These are phyloP conservation scores for Eristalis intricaria DNA, from an alignment of 2,888 invertebrate species.

Conservation along the genomic window DNA sequence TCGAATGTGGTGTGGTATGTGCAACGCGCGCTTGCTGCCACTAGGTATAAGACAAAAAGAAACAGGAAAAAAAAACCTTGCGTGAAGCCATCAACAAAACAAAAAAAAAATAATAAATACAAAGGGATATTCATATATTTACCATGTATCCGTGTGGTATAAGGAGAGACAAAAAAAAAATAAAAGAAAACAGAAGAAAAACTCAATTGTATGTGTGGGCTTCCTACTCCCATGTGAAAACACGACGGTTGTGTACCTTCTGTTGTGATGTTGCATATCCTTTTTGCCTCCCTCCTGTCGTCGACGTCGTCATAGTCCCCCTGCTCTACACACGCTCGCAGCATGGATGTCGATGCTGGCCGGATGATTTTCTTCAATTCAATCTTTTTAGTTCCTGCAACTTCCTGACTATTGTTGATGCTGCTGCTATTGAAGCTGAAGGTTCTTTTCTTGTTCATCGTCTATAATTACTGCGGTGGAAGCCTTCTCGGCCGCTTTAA, in stretches of 20 bases:
- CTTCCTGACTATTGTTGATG: neutral
- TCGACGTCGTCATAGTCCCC: neutral
- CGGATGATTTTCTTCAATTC: neutral
- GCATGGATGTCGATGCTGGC: too few relatives aligned
- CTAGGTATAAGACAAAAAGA: neutral
- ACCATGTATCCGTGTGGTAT: neutral
- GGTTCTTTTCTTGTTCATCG: neutral
- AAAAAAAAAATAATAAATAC: slow-evolving; percentile 11
- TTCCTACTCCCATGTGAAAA: neutral
- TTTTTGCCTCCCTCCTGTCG: neutral
- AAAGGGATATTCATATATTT: slow-evolving; percentile 16
- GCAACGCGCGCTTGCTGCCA: neutral
- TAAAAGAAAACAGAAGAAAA: neutral
- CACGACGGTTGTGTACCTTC: neutral
- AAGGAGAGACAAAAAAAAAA: neutral
- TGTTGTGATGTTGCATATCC: neutral
- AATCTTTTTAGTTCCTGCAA: neutral
- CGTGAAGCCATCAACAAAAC: neutral
- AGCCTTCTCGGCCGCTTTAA: neutral
- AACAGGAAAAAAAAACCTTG: slow-evolving; percentile 9
- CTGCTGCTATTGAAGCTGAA: neutral
- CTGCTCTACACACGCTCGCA: neutral
- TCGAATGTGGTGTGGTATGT: slow-evolving; percentile 16
- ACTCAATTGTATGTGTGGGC: neutral
- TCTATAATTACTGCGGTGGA: slow-evolving; percentile 2